Evolutionary conservation across 2,113 vertebrate genomes (phyloP).

Genomic region (Aspidoscelis tigris): DNA sequence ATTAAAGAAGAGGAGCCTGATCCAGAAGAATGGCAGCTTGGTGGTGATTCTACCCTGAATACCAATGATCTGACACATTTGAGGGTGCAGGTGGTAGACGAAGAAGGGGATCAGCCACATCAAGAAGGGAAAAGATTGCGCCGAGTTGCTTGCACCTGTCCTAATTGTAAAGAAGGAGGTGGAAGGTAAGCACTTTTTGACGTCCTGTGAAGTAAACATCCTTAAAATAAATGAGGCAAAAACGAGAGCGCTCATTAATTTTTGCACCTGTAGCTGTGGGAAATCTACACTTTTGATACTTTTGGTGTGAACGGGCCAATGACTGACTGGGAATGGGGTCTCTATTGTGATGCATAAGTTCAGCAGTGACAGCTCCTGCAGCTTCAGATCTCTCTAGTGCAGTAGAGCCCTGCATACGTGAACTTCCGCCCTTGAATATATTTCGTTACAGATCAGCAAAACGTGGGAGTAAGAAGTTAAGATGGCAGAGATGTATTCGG

Average conservation of each 20-base stretch:
- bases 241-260: slow-evolving; percentile 23
- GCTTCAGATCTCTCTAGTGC: background rate
- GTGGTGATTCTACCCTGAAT: slow-evolving; percentile 94
- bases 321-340: background rate
- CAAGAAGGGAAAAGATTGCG: slow-evolving; percentile 96
- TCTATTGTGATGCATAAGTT: background rate
- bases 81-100: slow-evolving; percentile 92
- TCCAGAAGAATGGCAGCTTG: slow-evolving; percentile 96
- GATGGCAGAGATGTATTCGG: background rate
- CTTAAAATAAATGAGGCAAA: slow-evolving; percentile 29
- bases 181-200: slow-evolving; percentile 84
- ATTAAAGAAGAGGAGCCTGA: slow-evolving; percentile 98
- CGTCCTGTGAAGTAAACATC: background rate
- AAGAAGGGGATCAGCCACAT: slow-evolving; percentile 91
- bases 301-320: background rate
- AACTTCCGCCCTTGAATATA: background rate
- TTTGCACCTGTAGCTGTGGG: background rate
- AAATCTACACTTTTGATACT: slow-evolving; percentile 26
- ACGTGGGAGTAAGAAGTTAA: background rate
- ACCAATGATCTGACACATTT: slow-evolving; percentile 95
- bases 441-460: background rate
- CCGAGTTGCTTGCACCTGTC: slow-evolving; percentile 96
- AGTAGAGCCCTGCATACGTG: background rate
- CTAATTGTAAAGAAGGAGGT: slow-evolving; percentile 98
- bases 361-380: background rate